These are phyloP conservation scores for Thaumetopoea pityocampa DNA, from an alignment of 1,140 invertebrate genomes.

Conservation along the genomic window DNA sequence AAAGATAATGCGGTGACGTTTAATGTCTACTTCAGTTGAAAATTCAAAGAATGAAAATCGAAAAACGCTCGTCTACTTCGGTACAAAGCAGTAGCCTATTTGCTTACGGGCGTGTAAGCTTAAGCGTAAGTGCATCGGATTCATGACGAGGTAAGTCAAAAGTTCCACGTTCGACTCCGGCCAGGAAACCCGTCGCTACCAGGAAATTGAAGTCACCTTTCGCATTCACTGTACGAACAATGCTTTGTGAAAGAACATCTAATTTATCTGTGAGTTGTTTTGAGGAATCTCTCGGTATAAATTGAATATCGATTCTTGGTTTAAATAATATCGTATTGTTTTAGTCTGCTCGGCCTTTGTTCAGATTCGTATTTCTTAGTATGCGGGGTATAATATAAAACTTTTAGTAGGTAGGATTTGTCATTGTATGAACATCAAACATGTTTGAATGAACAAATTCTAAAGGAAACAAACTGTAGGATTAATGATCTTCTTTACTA, in stretches of 20 bases:
- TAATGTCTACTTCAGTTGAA: background rate
- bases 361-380: background rate
- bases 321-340: conserved; percentile 16
- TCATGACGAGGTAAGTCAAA: conserved; percentile 60
- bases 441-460: too few relatives aligned
- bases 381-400: too few relatives aligned
- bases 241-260: conserved; percentile 70
- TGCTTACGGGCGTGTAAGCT: conserved; percentile 45
- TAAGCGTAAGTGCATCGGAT: conserved; percentile 57
- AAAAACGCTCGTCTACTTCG: conserved; percentile 13
- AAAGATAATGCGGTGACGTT: too few relatives aligned
- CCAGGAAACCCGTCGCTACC: conserved; percentile 45
- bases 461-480: too few relatives aligned
- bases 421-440: too few relatives aligned
- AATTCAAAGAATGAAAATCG: background rate
- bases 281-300: conserved; percentile 48
- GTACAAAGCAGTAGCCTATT: conserved; percentile 46
- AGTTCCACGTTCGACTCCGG: conserved; percentile 51
- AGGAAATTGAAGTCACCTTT: conserved; percentile 72
- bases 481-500: too few relatives aligned
- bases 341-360: conserved; percentile 7
- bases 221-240: conserved; percentile 52
- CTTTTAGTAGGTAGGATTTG: too few relatives aligned
- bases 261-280: conserved; percentile 67
- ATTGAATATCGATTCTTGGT: conserved; percentile 71